Conservation (phyloP, 2,888 invertebrate genomes). For the Sceliomorpha sp. region DNA sequence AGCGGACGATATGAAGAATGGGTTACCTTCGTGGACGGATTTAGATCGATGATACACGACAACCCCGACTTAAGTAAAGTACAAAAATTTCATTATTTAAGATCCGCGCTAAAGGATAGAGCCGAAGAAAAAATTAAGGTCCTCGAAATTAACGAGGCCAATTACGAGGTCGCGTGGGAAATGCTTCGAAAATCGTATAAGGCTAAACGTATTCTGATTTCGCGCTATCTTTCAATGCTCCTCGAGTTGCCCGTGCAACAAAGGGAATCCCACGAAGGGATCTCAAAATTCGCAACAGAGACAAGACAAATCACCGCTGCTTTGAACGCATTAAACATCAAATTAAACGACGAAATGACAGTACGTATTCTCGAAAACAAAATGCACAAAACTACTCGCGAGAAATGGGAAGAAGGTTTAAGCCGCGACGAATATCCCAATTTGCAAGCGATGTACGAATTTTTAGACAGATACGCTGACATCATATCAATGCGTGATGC, state of each 20-base stretch:
- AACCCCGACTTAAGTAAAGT: conserved; percentile 20
- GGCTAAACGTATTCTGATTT: conserved; percentile 35
- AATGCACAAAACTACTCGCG: conserved; percentile 39
- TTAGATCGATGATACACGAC: conserved; percentile 22
- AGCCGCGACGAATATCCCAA: conserved; percentile 22
- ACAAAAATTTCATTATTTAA: conserved; percentile 42
- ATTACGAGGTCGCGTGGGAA: conserved; percentile 42
- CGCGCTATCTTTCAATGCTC: conserved; percentile 36
- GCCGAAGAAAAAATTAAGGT: conserved; percentile 35
- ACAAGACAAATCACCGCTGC: conserved; percentile 48
- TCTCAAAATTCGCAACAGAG: conserved; percentile 43
- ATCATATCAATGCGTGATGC: conserved; percentile 1
- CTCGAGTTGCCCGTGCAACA: conserved; percentile 27
- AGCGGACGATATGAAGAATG: conserved; percentile 40
- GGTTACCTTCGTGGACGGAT: conserved; percentile 49
- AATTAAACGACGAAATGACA: conserved; percentile 43
- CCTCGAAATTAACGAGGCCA: conserved; percentile 19
- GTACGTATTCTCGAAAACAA: conserved; percentile 52
- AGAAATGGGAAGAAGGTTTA: conserved; percentile 46
- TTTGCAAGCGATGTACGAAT: conserved; percentile 26
- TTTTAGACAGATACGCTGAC: conserved; percentile 9
- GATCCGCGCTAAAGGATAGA: conserved; percentile 37
- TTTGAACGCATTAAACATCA: conserved; percentile 38
- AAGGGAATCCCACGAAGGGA: conserved; percentile 23
- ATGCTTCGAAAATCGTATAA: conserved; percentile 43